Evolutionary conservation across 2,113 vertebrate species (phyloP).

Genomic region (Elgaria multicarinata): DNA sequence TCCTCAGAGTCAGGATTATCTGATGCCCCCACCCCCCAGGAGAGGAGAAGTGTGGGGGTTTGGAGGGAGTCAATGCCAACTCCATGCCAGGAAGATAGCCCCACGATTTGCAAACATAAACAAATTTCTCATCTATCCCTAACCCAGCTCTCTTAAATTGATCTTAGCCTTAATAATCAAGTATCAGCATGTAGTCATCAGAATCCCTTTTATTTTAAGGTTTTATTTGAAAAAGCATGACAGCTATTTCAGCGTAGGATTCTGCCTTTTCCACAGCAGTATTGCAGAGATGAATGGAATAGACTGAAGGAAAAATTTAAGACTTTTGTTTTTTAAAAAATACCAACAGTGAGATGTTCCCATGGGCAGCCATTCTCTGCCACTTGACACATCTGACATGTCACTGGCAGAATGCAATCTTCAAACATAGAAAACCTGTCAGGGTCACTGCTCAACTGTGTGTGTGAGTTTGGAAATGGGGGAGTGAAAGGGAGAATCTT

Average conservation of each 20-base stretch:
- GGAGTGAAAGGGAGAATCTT: neutral
- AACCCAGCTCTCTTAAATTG: neutral
- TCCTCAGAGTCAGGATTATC: no score
- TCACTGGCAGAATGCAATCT: neutral
- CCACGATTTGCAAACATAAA: no score
- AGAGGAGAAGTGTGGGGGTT: no score
- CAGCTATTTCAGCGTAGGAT: conserved; percentile 6
- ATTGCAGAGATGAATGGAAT: neutral
- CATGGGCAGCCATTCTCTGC: fast-evolving
- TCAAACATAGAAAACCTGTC: neutral
- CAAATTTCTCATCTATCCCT: neutral
- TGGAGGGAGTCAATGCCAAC: no score
- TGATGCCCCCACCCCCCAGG: no score
- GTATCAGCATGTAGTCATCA: conserved; percentile 54
- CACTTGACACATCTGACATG: neutral
- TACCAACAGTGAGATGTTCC: neutral
- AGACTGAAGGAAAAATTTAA: fast-evolving
- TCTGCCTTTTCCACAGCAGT: neutral
- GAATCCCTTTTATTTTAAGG: conserved; percentile 6
- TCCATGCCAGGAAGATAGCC: no score
- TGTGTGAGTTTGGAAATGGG: neutral
- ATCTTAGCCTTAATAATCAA: conserved; percentile 37
- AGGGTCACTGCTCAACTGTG: conserved; percentile 8
- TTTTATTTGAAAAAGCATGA: conserved; percentile 20
- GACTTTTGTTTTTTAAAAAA: neutral